These are phyloP conservation scores for Corythucha ciliata DNA, from an alignment of 2,888 invertebrate species.

Conservation along the genomic window DNA sequence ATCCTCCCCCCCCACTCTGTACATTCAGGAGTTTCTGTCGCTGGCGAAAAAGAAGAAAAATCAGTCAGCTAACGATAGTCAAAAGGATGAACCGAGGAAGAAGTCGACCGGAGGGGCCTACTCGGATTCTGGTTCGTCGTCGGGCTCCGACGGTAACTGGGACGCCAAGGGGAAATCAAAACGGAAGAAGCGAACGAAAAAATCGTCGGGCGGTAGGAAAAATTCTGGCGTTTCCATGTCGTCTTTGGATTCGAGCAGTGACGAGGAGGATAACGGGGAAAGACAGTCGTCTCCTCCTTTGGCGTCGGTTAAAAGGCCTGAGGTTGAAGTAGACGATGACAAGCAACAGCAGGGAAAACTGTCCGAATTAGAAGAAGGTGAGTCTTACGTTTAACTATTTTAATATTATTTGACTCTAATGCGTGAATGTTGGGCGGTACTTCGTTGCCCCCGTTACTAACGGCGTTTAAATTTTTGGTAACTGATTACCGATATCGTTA, in stretches of 20 bases:
- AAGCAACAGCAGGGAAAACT: constrained; percentile 45
- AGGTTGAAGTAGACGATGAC: too few species aligned
- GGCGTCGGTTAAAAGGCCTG: too few species aligned
- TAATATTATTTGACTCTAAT: too few species aligned
- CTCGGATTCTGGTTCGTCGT: constrained; percentile 34
- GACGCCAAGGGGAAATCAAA: constrained; percentile 42
- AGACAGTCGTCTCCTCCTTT: too few species aligned
- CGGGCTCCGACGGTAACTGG: constrained; percentile 47
- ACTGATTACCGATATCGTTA: too few species aligned
- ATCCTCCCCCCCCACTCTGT: too few species aligned
- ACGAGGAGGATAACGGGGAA: constrained; percentile 39
- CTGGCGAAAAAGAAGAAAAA: constrained; percentile 71
- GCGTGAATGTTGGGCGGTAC: too few species aligned
- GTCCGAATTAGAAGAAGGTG: constrained; percentile 76
- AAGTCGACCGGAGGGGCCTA: constrained; percentile 30
- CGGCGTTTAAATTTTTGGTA: too few species aligned
- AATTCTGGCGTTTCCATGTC: constrained; percentile 35
- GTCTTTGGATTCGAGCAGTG: constrained; percentile 47
- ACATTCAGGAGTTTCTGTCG: constrained; percentile 64
- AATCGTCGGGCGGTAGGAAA: constrained; percentile 33
- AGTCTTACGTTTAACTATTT: too few species aligned
- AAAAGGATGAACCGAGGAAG: constrained; percentile 41
- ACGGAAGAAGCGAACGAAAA: constrained; percentile 39
- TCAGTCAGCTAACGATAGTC: constrained; percentile 44
- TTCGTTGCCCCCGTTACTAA: too few species aligned